Conservation (phyloP, 2,797 vertebrate genomes). For the Chaetophractus vellerosus region DNA sequence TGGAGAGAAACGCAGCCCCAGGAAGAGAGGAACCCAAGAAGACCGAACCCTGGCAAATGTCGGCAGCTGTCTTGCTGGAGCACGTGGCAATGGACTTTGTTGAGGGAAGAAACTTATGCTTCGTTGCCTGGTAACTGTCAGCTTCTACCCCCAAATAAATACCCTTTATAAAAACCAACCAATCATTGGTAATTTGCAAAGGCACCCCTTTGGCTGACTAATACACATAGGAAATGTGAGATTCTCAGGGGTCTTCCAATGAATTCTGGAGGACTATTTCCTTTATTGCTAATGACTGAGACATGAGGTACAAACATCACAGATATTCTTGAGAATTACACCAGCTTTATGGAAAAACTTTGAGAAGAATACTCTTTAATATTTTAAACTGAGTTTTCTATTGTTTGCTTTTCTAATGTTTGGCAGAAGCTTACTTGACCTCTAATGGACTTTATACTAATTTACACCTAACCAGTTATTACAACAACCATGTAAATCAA, state of each 20-base stretch:
- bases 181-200: too few species aligned
- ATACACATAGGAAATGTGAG: neutral
- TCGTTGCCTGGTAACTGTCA: too few species aligned
- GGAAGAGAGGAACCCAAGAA: too few species aligned
- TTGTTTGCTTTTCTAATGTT: neutral
- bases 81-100: too few species aligned
- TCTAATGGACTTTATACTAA: neutral
- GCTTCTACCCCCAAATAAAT: too few species aligned
- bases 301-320: neutral
- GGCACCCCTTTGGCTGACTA: too few species aligned
- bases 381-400: neutral
- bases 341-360: neutral
- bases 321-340: neutral
- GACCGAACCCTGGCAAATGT: too few species aligned
- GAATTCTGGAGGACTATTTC: neutral
- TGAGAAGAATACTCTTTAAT: neutral
- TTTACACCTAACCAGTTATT: neutral
- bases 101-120: too few species aligned
- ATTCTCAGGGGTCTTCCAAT: neutral
- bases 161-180: too few species aligned
- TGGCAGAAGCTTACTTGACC: neutral
- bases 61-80: too few species aligned
- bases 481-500: neutral
- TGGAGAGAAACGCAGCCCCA: too few species aligned
- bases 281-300: neutral